A percentile compares a stretch with the other conserved stretches of the same genome.
Evolutionary conservation across 2,797 vertebrate genomes (phyloP).

Genomic region (Sparus aurata): DNA sequence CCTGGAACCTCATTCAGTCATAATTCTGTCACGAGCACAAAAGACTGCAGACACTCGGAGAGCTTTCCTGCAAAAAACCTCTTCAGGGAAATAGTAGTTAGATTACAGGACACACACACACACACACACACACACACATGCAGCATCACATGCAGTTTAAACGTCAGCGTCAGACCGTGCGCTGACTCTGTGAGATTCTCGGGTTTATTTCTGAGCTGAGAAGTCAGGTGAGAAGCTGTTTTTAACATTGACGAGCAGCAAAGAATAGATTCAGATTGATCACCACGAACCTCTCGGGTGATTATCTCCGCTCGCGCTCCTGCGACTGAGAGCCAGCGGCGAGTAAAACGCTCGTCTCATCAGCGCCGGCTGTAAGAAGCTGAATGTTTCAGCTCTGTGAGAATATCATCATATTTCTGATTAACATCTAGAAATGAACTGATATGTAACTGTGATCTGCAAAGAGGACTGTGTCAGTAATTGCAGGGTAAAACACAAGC

Average conservation of each 20-base stretch:
- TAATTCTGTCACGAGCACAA: conserved; percentile 5
- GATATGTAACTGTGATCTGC: background rate
- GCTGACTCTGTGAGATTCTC: conserved; percentile 20
- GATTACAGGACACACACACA: conserved; percentile 1
- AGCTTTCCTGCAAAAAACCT: background rate
- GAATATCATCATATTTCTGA: background rate
- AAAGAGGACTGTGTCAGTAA: background rate
- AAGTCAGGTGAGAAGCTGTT: conserved; percentile 46
- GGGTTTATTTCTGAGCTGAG: conserved; percentile 58
- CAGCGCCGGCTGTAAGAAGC: background rate
- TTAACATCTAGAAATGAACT: background rate
- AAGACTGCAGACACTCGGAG: background rate
- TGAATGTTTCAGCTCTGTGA: background rate
- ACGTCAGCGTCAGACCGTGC: conserved; percentile 4
- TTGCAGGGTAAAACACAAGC: background rate
- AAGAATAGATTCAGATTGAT: conserved; percentile 16
- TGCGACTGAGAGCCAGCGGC: background rate
- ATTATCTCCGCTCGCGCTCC: background rate
- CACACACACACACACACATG: background rate
- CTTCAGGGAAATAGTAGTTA: background rate
- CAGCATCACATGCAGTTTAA: conserved; percentile 25
- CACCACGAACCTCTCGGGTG: background rate
- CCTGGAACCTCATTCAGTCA: conserved; percentile 32
- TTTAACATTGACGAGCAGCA: background rate
- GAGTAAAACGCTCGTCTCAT: background rate